Evolutionary conservation across 2,888 invertebrate species (phyloP), one percentile per base, ranked within the genome.

Genomic region (Eupithecia centaureata): DNA sequence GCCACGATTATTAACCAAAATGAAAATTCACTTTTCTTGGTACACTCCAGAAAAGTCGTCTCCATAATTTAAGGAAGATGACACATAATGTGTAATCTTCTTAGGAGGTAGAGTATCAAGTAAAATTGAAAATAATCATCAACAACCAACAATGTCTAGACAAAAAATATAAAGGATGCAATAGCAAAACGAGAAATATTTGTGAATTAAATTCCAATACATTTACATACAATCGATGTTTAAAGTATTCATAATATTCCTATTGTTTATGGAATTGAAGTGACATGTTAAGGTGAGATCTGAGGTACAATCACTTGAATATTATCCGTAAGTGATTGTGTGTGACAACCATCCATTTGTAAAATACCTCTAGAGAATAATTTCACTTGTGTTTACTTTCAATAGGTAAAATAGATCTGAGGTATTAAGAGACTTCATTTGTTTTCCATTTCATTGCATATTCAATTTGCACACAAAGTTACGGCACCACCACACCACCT

Each of bases 381-480:
- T n/a, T n/a, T n/a, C n/a, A n/a, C n/a, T n/a, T n/a, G n/a, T n/a
- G n/a, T n/a, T n/a, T n/a, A n/a, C n/a, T n/a, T n/a, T n/a, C n/a
- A n/a, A n/a, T n/a, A n/a, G n/a, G n/a, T n/a, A n/a, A n/a, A n/a
- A n/a, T n/a, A n/a, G n/a, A n/a, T n/a, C n/a, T n/a, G n/a, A n/a
- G n/a, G n/a, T n/a, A n/a, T n/a, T n/a, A n/a, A n/a, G n/a, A 18
- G n/a, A 8, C 38, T 2, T 42, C n/a, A 42, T 60, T 65, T 35
- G 51, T 67, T 67, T 65, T 77, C 75, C 70, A 76, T 71, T 76
- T 81, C 76, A 76, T 80, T 80, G 77, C 76, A 76, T 78, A 82
- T 79, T 82, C 80, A 80, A 84, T 88, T 89, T 83, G 87, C 86
- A 89, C 84, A 85, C 82, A 81, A 79, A 80, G 82, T 90, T 87